Base-by-base conservation (phyloP, 2,888 invertebrate species). In the Eristalinus sepulchralis region DNA sequence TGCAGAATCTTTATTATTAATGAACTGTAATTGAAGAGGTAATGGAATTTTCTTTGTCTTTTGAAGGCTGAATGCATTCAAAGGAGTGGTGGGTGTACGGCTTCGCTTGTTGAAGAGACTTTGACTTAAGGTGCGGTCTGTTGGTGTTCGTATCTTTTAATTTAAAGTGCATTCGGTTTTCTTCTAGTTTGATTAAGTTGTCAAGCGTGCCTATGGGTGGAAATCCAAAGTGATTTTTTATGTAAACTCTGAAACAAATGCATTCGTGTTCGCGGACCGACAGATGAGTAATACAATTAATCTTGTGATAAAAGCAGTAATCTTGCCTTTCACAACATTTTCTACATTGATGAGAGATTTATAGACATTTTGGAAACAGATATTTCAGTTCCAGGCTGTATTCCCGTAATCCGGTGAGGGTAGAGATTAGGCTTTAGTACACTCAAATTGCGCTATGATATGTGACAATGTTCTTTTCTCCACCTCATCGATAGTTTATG, bases 31-130 rank as follows among this genome's bases (percentile, higher is more conserved):
- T 79, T 83, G 55, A 70, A 70, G 67, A 73, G 83, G 63, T 72
- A 83, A 33, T 34, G 73, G 73, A 83, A 75, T 31, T 71, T 78
- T 53, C 78, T 75, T 73, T 79, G 72, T 83, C 78, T 79, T 47
- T 70, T 64, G 60, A 72, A 78, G 63, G 55, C 59, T 77, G 20
- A 71, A 57, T 66, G 55, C 36, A 70, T 34, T 63, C 34, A 27
- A 27, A 68, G 77, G 68, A 77, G 68, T 68, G 68, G 47, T 47
- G 47, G n/a, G 17, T 39, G 39, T n/a, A 39, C 13, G 39, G 13
- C 39, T 27, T 27, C 39, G n/a, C 39, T 39, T 13, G 39, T 17
- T 39, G n/a, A 2, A 5, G 17, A 47, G 47, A 47, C 47, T 47
- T n/a, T 47, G 47, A 47, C 47, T 47, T 47, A 17, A 47, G 47